Percentiles rank a stretch among this genome's conserved stretches.
Evolutionary conservation across 2,888 invertebrate species (phyloP).

Genomic region (Chloroclysta siterata): DNA sequence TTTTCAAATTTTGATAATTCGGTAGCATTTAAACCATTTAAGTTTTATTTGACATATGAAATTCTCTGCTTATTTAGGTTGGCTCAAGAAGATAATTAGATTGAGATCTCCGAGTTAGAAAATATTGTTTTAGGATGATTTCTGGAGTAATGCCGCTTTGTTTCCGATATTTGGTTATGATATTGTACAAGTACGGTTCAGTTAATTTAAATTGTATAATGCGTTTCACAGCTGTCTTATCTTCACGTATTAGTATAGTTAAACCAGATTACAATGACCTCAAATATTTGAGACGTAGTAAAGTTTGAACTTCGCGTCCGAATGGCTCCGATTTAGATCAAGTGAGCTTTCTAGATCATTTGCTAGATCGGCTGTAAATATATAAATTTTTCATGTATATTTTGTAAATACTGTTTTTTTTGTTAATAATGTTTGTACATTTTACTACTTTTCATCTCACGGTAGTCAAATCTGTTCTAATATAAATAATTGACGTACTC

Average conservation of each 20-base stretch:
- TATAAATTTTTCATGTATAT: too few species aligned
- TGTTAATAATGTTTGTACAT: too few species aligned
- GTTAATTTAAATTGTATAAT: background rate
- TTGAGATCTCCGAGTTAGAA: slow-evolving; percentile 39
- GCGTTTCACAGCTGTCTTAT: background rate
- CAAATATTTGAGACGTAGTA: background rate
- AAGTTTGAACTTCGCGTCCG: background rate
- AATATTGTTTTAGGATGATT: slow-evolving; percentile 45
- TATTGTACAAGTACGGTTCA: background rate
- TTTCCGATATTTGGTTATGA: slow-evolving; percentile 14
- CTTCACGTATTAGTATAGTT: background rate
- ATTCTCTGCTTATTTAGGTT: slow-evolving; percentile 47
- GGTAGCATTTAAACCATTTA: slow-evolving; percentile 15
- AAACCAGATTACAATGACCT: background rate
- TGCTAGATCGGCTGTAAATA: too few species aligned
- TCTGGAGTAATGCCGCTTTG: slow-evolving; percentile 8
- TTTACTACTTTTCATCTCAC: too few species aligned
- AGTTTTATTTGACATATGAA: slow-evolving; percentile 51
- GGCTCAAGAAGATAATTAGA: slow-evolving; percentile 45
- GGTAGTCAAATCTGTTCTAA: too few species aligned
- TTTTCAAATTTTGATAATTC: background rate
- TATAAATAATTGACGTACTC: too few species aligned
- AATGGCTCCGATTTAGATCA: too few species aligned
- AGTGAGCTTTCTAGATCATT: too few species aligned
- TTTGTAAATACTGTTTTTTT: too few species aligned